A percentile compares a stretch with the other conserved stretches of the same genome.
phyloP scores from a whole-genome alignment of 2,797 vertebrate genomes.

The Morelia viridis region DNA sequence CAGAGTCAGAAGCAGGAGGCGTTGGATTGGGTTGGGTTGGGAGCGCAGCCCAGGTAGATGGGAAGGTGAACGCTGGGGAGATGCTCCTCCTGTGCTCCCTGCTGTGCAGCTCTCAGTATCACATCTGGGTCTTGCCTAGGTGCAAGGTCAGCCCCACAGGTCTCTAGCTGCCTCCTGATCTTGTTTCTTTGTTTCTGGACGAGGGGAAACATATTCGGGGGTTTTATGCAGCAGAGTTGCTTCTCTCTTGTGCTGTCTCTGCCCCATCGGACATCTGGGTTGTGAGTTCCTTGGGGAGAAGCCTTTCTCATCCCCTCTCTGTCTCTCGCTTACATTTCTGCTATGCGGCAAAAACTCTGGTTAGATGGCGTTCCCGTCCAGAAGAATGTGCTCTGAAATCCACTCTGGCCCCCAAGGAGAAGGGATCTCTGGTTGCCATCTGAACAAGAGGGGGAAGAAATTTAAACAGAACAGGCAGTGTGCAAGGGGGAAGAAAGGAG shows the following conservation, averaged over 20 bases:
- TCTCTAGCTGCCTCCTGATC: background rate
- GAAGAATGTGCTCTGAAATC: slow-evolving; percentile 43
- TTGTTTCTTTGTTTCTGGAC: background rate
- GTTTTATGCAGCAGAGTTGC: background rate
- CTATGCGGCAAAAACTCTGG: background rate
- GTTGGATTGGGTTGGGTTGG: background rate
- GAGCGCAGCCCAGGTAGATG: background rate
- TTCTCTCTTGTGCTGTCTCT: background rate
- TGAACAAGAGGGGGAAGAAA: background rate
- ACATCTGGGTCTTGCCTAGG: background rate
- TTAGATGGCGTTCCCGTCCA: background rate
- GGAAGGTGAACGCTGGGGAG: background rate
- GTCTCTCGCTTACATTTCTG: background rate
- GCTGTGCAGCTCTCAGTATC: background rate
- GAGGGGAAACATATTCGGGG: background rate
- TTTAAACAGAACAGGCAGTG: slow-evolving; percentile 59
- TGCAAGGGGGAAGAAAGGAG: slow-evolving; percentile 57
- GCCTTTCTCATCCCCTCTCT: background rate
- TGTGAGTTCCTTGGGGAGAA: background rate
- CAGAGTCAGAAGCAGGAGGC: background rate
- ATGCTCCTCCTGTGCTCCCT: background rate
- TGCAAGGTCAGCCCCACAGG: background rate
- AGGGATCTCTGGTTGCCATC: background rate
- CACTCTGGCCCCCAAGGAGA: background rate
- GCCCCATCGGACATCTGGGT: background rate